Evolutionary conservation across 2,797 vertebrate genomes (phyloP), one percentile per base, ranked within the genome.

Genomic region (Schizothorax lantsangensis): DNA sequence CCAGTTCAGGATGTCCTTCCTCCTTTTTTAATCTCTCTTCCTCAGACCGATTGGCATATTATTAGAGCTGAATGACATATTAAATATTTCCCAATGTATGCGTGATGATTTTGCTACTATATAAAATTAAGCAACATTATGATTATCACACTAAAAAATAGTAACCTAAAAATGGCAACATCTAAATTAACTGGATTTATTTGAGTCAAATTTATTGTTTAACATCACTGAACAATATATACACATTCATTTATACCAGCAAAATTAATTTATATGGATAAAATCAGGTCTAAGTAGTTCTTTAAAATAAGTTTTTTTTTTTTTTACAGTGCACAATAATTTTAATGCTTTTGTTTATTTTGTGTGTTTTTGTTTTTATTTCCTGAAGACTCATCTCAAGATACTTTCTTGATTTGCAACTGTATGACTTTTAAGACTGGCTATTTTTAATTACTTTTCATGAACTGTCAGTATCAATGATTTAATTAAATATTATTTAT

Each of bases 1-100:
- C 74, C 33, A 57, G 33, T 38, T 84, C 78, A 38, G 59, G 14
- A 71, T 43, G 52, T 45, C 79, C 40, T 83, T 77, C 69, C 17
- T 79, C 69, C 30, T 73, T 78, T 84, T 78, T 23, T 69, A 66
- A 82, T 54, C 45, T 38, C 38, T 43, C 57, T 33, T 86, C 33
- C 36, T 33, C n/a, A 62, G 43, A 62, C 54, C 38, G 45, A 68
- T 54, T 84, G 71, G 21, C 30, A 52, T 73, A 81, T 90, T 84
- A 81, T 84, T 73, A 43, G 11, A 30, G n/a, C 1, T 73, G n/a
- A 45, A 21, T 15, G 26, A 59, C 23, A 71, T 40, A n/a, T 40
- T 71, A 9, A 71, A 71, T 38, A 38, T 49, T 5, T 68, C 15
- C n/a, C 5, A 36, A n/a, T 40, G n/a, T 10, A n/a, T 69, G 9